Evolutionary conservation across 2,888 invertebrate species (phyloP), one percentile per base, ranked within the genome.

Genomic region (Pheosia tremula): DNA sequence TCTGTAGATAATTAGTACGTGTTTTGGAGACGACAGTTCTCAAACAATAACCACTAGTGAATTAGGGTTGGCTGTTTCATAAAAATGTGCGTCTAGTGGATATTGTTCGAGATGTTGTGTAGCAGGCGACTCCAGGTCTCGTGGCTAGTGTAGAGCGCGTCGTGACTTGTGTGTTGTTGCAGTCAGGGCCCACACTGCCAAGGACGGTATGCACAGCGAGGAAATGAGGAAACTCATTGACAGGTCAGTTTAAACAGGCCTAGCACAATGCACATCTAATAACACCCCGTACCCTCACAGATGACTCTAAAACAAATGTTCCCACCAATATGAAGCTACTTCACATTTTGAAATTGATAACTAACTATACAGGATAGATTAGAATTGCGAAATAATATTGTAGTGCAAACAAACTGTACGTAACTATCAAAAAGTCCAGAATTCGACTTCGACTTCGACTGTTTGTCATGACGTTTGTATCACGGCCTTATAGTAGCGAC

Each of bases 211-310:
- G 96, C 96, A 97, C 95, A 97, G 97, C 94, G 98, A 98, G 95
- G 98, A 98, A 96, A 98, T 98, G 97, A 97, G 98, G 95, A 98
- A 98, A 96, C 97, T 98, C 95, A 97, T 98, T 95, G 98, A 98
- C 96, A 98, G 98, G 98, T 98, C 96, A 97, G 96, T 97, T 89
- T 78, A 66, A 62, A 71, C 75, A 84, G 86, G 77, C 83, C 81
- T 80, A 67, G 75, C 79, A 71, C 71, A 72, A 69, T 69, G 74
- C 70, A 62, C 66, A 64, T 68, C 66, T 56, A 60, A 67, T 62
- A 56, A 11, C 38, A 10, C 41, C 41, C 37, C 8, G 13, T 13
- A 41, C 41, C 13, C 39, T 56, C 53, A 53, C 53, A 53, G 37
- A 53, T 10, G 10, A 53, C 37, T 4, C 24, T 24, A 24, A 24